Evolutionary conservation across 2,113 vertebrate genomes (phyloP).

Genomic region (Macrotis lagotis): DNA sequence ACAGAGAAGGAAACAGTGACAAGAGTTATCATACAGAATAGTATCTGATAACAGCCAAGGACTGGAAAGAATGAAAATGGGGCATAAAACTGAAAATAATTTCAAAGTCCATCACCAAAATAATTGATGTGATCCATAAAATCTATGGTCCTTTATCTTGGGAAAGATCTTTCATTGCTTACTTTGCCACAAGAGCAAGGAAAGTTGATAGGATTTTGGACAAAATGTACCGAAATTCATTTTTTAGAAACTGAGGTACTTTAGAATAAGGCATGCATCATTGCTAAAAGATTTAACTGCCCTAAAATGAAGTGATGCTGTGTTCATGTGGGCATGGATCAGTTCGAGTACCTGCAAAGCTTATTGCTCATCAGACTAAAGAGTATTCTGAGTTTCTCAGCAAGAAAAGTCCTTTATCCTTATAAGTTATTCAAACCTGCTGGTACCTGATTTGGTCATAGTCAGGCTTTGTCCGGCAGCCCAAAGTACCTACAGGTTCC

Average conservation of each 20-base stretch:
- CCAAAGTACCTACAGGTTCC: not conserved
- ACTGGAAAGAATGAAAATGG: not conserved
- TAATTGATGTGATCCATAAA: not conserved
- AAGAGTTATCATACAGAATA: not conserved
- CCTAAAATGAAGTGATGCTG: not conserved
- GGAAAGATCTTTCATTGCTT: not conserved
- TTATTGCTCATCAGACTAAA: not conserved
- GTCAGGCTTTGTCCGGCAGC: not conserved
- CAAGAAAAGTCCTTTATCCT: not conserved
- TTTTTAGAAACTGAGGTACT: not conserved
- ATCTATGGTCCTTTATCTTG: not conserved
- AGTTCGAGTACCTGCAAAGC: not conserved
- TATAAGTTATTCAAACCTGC: not conserved
- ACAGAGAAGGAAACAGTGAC: not conserved
- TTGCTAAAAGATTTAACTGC: not conserved
- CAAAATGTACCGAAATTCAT: not conserved
- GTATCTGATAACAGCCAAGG: not conserved
- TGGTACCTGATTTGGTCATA: not conserved
- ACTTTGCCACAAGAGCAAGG: not conserved
- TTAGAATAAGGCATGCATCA: not conserved
- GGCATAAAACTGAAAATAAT: not conserved
- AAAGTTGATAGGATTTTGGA: not conserved
- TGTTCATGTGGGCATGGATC: not conserved
- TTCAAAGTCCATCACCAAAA: not conserved
- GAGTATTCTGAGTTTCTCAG: too few relatives aligned